These are phyloP conservation scores for Esox masquinongy DNA, from an alignment of 2,797 vertebrate genomes.

Conservation along the genomic window DNA sequence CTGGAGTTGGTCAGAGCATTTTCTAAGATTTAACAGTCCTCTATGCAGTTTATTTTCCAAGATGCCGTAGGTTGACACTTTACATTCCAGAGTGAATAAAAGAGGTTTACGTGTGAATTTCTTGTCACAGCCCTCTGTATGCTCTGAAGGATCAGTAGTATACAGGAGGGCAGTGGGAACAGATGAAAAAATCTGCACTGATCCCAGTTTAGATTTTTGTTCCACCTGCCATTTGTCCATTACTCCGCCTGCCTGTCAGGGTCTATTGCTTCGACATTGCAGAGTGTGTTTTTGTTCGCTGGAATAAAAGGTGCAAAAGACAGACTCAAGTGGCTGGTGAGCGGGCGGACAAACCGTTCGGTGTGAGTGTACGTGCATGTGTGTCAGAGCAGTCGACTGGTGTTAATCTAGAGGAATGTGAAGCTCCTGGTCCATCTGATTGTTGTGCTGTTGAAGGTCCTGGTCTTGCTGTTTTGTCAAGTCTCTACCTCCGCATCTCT, in stretches of 20 bases:
- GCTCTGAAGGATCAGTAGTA: background rate
- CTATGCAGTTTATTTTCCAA: background rate
- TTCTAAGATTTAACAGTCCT: background rate
- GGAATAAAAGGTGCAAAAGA: conserved; percentile 39
- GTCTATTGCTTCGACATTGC: too few species aligned
- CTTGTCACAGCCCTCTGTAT: background rate
- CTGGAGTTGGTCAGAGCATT: conserved; percentile 27
- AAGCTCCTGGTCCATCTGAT: conserved; percentile 4
- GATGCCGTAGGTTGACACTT: conserved; percentile 23
- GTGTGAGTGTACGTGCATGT: conserved; percentile 9
- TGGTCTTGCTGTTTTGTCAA: conserved; percentile 25
- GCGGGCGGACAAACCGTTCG: background rate
- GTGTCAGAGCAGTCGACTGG: background rate
- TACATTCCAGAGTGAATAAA: conserved; percentile 18
- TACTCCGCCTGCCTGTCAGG: background rate
- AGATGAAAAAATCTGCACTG: background rate
- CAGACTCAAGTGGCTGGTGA: conserved; percentile 49
- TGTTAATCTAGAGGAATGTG: background rate
- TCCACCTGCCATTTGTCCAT: conserved; percentile 26
- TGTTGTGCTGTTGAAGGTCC: conserved; percentile 52
- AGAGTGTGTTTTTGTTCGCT: conserved; percentile 39
- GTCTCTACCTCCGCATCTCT: conserved; percentile 12
- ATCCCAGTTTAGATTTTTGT: conserved; percentile 37
- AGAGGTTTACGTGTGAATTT: conserved; percentile 49
- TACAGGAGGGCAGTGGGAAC: background rate